Evolutionary conservation across 92 coral and sea anemone genomes (phyloP).

Genomic region (Epizoanthus stellaris): DNA sequence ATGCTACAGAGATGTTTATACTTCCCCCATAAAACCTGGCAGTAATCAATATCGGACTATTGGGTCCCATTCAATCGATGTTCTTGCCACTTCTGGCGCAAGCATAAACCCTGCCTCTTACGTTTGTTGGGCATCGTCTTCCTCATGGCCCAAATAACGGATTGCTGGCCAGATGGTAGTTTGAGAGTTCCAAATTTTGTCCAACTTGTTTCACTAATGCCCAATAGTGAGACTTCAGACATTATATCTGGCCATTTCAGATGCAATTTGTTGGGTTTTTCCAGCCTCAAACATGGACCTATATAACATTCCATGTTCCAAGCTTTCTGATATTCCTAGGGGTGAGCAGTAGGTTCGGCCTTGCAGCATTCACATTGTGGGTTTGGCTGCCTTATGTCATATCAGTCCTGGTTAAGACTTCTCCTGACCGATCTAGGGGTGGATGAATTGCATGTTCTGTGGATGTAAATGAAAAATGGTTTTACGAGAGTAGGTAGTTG

Average conservation of each 20-base stretch:
- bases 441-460: neutral
- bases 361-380: slow-evolving; percentile 24
- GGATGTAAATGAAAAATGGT: neutral
- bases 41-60: too few species aligned
- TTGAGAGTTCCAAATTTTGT: too few species aligned
- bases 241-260: neutral
- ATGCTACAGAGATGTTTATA: too few species aligned
- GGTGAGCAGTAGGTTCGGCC: slow-evolving; percentile 28
- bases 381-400: slow-evolving; percentile 21
- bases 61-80: too few species aligned
- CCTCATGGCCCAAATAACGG: neutral
- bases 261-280: slow-evolving; percentile 32
- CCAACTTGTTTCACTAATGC: too few species aligned
- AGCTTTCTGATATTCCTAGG: slow-evolving; percentile 21
- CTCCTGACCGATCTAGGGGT: neutral
- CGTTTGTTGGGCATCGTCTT: neutral
- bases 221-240: too few species aligned
- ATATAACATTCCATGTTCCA: slow-evolving; percentile 15
- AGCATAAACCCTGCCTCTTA: too few species aligned
- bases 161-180: neutral
- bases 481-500: neutral
- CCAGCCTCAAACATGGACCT: slow-evolving; percentile 17
- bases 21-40: too few species aligned
- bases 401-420: slow-evolving; percentile 14
- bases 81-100: too few species aligned